A percentile compares a stretch with the other conserved stretches of the same genome.
phyloP scores from a whole-genome alignment of 2,113 vertebrate genomes.

The Tapirus terrestris region DNA sequence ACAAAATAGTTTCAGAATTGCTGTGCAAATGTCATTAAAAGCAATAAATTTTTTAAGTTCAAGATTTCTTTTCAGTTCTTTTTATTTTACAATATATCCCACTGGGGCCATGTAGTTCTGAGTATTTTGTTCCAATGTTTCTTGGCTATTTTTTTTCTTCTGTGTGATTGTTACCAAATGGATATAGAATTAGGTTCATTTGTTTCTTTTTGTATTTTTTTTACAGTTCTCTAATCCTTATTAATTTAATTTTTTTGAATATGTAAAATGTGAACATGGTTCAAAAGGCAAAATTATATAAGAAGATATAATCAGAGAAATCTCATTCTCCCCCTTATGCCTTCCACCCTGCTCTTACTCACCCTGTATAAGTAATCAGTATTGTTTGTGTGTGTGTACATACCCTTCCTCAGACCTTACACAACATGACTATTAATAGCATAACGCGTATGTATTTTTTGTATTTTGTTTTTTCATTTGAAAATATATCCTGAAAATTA shows the following conservation, averaged over 20 bases:
- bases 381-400: not conserved
- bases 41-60: not conserved
- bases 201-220: slow-evolving; percentile 25
- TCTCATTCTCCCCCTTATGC: not conserved
- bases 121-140: not conserved
- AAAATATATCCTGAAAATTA: slow-evolving; percentile 37
- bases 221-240: not conserved
- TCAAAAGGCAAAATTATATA: slow-evolving; percentile 3
- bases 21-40: not conserved
- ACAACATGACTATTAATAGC: not conserved
- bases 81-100: not conserved
- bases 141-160: not conserved
- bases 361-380: not conserved
- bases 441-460: not conserved
- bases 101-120: not conserved
- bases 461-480: not conserved
- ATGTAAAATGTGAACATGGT: slow-evolving; percentile 17
- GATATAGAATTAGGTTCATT: not conserved
- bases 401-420: not conserved
- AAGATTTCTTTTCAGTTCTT: slow-evolving; percentile 30
- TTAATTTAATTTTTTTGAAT: slow-evolving; percentile 24
- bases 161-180: not conserved
- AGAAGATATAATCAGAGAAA: slow-evolving; percentile 2
- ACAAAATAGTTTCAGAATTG: slow-evolving; percentile 1
- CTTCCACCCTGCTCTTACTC: not conserved